Percentiles rank a stretch among this genome's conserved stretches.
Evolutionary conservation across 23 tunicate genomes (phyloP).

Genomic region (Pegea sp.): DNA sequence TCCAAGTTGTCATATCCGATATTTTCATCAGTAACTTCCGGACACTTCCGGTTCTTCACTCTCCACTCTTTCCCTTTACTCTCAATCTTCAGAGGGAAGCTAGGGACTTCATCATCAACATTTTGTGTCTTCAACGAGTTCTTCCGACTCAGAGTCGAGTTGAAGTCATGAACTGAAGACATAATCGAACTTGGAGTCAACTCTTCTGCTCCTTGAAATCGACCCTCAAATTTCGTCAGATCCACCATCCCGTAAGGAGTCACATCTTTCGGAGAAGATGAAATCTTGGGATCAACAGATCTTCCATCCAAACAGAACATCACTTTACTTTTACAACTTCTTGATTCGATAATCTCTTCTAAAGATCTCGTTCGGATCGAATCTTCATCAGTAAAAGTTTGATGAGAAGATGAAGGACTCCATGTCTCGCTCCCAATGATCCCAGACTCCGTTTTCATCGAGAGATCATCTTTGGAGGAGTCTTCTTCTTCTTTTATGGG

Average conservation of each 20-base stretch:
- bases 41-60: not conserved
- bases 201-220: constrained; percentile 4
- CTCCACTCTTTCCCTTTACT: constrained; percentile 1
- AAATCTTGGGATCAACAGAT: not conserved
- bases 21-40: constrained; percentile 11
- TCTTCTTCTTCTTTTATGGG: constrained; percentile 86
- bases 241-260: constrained; percentile 76
- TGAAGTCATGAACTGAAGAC: constrained; percentile 28
- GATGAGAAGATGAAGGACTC: constrained; percentile 14
- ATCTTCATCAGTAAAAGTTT: constrained; percentile 1
- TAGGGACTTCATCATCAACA: constrained; percentile 13
- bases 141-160: constrained; percentile 5
- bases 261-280: no score
- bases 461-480: no score
- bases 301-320: not conserved
- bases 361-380: no score
- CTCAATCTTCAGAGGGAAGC: constrained; percentile 18
- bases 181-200: constrained; percentile 31
- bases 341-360: not conserved
- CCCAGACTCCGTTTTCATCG: no score
- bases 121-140: constrained; percentile 1
- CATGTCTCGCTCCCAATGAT: constrained; percentile 20
- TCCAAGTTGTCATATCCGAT: constrained; percentile 55
- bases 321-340: not conserved
- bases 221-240: constrained; percentile 17